Conservation (phyloP, 2,113 vertebrate genomes). For the Atlantisia rogersi region DNA sequence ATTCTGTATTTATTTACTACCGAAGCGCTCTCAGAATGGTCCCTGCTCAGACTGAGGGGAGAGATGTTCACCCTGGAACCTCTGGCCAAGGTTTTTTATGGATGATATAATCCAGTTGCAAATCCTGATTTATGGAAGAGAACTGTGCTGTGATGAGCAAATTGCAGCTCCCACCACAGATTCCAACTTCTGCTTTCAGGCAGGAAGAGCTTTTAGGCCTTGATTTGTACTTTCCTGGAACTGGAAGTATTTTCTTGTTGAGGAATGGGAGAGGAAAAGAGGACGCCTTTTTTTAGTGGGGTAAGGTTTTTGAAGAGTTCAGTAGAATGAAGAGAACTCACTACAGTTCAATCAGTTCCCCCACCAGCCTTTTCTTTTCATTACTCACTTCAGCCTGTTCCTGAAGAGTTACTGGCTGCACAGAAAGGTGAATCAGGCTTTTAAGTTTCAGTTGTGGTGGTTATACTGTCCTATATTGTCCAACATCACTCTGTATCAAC, state of each 20-base stretch:
- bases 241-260: not conserved
- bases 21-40: not conserved
- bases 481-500: not conserved
- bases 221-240: not conserved
- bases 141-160: not conserved
- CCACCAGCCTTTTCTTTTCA: not conserved
- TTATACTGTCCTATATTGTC: not conserved
- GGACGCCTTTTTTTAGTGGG: not conserved
- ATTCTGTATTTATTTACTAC: not conserved
- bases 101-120: not conserved
- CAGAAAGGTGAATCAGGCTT: not conserved
- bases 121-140: constrained; percentile 1
- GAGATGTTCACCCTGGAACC: not conserved
- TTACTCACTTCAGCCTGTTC: not conserved
- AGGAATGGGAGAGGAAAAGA: not conserved
- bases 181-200: not conserved
- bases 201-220: not conserved
- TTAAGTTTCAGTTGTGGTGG: not conserved
- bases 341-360: rapidly evolving
- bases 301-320: not conserved
- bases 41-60: not conserved
- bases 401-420: not conserved
- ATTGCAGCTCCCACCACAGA: not conserved
- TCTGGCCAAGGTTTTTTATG: not conserved
- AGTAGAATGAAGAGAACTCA: not conserved